Evolutionary conservation across 2,797 vertebrate species (phyloP).

Genomic region (Onychomys torridus): DNA sequence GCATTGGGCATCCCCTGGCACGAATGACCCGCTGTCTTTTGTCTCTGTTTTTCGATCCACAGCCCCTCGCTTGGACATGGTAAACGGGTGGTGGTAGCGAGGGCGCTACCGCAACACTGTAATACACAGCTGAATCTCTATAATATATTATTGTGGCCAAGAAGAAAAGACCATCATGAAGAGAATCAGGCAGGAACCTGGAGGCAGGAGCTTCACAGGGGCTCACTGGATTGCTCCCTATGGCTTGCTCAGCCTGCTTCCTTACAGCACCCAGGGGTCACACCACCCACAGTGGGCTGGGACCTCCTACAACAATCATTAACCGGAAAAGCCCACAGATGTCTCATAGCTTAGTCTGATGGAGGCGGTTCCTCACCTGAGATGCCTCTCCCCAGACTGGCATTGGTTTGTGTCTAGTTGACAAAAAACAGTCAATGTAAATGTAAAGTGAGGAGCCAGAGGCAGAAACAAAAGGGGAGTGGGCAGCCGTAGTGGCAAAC

Average conservation of each 20-base stretch:
- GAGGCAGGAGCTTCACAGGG: background rate
- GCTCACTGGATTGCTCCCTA: background rate
- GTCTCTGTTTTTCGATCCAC: too few relatives aligned
- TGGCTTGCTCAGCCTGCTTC: background rate
- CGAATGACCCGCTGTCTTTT: too few relatives aligned
- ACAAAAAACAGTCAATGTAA: background rate
- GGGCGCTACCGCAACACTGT: too few relatives aligned
- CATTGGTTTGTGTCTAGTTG: background rate
- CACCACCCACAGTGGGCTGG: background rate
- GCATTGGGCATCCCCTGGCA: too few relatives aligned
- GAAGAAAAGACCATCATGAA: too few relatives aligned
- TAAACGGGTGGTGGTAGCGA: too few relatives aligned
- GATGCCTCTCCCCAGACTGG: too few relatives aligned
- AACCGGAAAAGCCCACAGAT: background rate
- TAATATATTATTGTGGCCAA: too few relatives aligned
- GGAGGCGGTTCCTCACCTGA: background rate
- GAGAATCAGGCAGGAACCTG: background rate
- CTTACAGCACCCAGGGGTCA: background rate
- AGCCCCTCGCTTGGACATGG: too few relatives aligned
- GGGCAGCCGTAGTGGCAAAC: background rate
- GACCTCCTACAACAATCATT: background rate
- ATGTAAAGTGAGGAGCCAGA: background rate
- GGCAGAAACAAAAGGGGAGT: background rate
- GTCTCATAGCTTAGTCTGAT: too few relatives aligned
- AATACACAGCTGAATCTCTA: too few relatives aligned